Evolutionary conservation across 2,113 vertebrate species (phyloP), one percentile per base, ranked within the genome.

Genomic region (Brachionichthys hirsutus): DNA sequence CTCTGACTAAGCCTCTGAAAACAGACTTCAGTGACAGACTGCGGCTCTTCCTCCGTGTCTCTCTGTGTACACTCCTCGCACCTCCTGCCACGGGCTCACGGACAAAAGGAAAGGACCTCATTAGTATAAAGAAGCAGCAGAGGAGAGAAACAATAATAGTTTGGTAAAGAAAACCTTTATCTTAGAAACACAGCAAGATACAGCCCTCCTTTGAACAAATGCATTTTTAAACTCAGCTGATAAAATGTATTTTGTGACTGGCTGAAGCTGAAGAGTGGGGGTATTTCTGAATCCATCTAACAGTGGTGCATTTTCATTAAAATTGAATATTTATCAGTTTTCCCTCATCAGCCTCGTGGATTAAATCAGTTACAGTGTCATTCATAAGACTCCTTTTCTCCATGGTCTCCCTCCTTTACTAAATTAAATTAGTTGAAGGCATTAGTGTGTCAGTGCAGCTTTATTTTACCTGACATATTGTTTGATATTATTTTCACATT

Each of bases 101-200:
- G 53, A 74, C 42, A 73, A 59, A 70, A 44, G 70, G 56, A 83
- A n/a, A 78, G 70, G 64, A 81, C 85, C 62, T 61, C 44, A 73
- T 79, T 80, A 56, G 62, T 62, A 81, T 67, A 75, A 84, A 80
- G 73, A 54, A 51, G 54, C 53, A 69, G 58, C 70, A 71, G 59
- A 55, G 45, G 43, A 24, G 12, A 51, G 49, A 77, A 82, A 75
- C 44, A 80, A 73, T 70, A 77, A 72, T 38, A 49, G 52, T 64
- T 65, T 48, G 53, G 59, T 45, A 78, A 78, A 74, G 58, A 78
- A 62, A 54, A 45, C 42, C 48, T 53, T 56, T 17, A 56, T 54
- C 34, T 34, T 54, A 41, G 56, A 17, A 50, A 45, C 56, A 55
- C 49, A 54, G 38, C 1, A 3, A 70, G 34, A 9, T n/a, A n/a